Evolutionary conservation across 2,888 invertebrate genomes (phyloP), one percentile per base, ranked within the genome.

Genomic region (Sesamia inferens): DNA sequence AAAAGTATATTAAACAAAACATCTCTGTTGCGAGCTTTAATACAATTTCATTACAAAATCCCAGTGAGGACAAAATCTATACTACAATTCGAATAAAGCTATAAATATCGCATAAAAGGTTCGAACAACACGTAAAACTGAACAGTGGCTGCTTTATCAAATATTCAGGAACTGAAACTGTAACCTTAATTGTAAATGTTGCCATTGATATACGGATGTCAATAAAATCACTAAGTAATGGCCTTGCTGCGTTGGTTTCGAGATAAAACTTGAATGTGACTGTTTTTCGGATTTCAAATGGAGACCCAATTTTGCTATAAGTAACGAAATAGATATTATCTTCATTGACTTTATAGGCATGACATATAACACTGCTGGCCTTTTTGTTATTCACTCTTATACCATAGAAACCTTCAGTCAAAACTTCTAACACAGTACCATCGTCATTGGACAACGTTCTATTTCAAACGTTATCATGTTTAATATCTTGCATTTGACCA

Each of bases 31-130:
- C 48, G 42, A 76, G 57, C 54, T 80, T 59, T 57, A 62, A 80
- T 61, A 80, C 57, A 74, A 80, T 75, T 58, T 69, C 68, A 76
- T 68, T 78, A 78, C 65, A 62, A 64, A 67, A 79, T 82, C 61
- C 19, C 51, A 65, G 59, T 76, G 63, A 77, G 82, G 79, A 77
- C 77, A 83, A 85, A 84, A 89, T 89, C 84, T 87, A 89, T 89
- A 84, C 83, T 82, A 79, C 82, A 74, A 84, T 82, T 82, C 78
- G 81, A 89, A 90, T 88, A 85, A 78, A 88, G 88, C 84, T 85
- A 86, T 91, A 90, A 91, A 92, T 89, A 87, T 76, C 74, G 79
- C 88, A 84, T 90, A 86, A 91, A 90, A 85, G 78, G 78, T 78
- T 68, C 88, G 87, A 89, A 90, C 88, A 88, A 86, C 77, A 79